These are phyloP conservation scores for Vireo griseus DNA, from an alignment of 2,797 vertebrate species.

Conservation along the genomic window DNA sequence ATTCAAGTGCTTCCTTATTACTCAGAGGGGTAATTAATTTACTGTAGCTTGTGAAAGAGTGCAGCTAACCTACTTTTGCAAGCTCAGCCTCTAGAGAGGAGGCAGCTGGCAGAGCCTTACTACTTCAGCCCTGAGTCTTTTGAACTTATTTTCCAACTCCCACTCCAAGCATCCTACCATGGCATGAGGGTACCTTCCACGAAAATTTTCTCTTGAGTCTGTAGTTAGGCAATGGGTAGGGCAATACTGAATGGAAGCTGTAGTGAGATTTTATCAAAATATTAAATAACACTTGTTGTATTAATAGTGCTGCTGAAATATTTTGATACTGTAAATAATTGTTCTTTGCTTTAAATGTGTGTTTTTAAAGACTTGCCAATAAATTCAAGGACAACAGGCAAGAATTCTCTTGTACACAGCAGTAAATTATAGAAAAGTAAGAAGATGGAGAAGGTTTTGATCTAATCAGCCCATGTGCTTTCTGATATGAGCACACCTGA, in stretches of 20 bases:
- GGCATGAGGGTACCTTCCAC: neutral
- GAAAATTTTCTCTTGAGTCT: neutral
- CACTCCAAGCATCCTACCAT: neutral
- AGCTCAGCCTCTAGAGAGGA: neutral
- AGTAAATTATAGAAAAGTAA: neutral
- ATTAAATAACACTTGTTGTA: neutral
- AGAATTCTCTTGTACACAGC: neutral
- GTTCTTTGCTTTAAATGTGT: neutral
- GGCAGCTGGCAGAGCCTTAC: neutral
- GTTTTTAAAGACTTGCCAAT: neutral
- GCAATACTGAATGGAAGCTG: neutral
- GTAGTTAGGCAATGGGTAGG: neutral
- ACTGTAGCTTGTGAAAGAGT: neutral
- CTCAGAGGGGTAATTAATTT: neutral
- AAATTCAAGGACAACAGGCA: neutral
- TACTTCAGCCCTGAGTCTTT: neutral
- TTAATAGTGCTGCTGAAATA: neutral
- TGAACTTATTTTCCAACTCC: neutral
- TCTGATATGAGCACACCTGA: neutral
- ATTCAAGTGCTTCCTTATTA: neutral
- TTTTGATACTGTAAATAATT: neutral
- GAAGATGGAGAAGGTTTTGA: neutral
- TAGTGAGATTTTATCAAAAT: neutral
- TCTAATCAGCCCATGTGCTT: neutral
- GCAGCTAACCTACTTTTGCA: conserved; percentile 35